phyloP scores from a whole-genome alignment of 2,888 invertebrate genomes.

The Emmelina monodactyla region DNA sequence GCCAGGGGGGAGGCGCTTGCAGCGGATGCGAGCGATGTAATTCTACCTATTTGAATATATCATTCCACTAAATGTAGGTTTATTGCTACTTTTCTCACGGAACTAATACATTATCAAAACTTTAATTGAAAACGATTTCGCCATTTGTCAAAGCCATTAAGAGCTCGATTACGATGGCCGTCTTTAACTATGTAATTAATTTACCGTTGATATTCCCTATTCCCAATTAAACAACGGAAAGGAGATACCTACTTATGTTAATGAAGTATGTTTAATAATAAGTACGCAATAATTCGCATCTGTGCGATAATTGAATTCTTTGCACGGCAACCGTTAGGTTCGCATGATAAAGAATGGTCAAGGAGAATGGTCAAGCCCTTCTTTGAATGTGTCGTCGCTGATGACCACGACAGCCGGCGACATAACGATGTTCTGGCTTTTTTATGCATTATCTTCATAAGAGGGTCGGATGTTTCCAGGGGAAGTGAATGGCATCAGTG shows the following conservation, averaged over 20 bases:
- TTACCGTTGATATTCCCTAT: constrained; percentile 29
- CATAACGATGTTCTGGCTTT: constrained; percentile 51
- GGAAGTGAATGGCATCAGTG: constrained; percentile 57
- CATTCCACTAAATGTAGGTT: constrained; percentile 61
- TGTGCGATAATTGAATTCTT: constrained; percentile 29
- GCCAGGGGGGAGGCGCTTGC: constrained; percentile 47
- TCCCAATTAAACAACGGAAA: constrained; percentile 20
- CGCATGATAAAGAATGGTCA: constrained; percentile 46
- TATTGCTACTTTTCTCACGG: constrained; percentile 65
- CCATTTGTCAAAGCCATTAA: constrained; percentile 50
- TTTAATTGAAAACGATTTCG: constrained; percentile 57
- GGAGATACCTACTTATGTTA: background rate
- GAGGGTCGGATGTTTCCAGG: constrained; percentile 53
- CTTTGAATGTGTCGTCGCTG: constrained; percentile 43
- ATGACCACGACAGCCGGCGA: constrained; percentile 40
- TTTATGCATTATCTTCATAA: constrained; percentile 53
- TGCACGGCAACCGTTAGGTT: constrained; percentile 33
- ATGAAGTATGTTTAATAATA: no score
- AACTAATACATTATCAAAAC: constrained; percentile 60
- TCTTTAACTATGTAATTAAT: constrained; percentile 27
- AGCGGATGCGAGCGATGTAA: constrained; percentile 57
- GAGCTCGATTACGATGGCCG: constrained; percentile 31
- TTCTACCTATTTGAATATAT: constrained; percentile 62
- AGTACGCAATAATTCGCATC: constrained; percentile 32
- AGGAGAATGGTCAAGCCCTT: constrained; percentile 51